These are phyloP conservation scores for Glyptemys insculpta DNA, from an alignment of 2,797 vertebrate species.

Conservation along the genomic window DNA sequence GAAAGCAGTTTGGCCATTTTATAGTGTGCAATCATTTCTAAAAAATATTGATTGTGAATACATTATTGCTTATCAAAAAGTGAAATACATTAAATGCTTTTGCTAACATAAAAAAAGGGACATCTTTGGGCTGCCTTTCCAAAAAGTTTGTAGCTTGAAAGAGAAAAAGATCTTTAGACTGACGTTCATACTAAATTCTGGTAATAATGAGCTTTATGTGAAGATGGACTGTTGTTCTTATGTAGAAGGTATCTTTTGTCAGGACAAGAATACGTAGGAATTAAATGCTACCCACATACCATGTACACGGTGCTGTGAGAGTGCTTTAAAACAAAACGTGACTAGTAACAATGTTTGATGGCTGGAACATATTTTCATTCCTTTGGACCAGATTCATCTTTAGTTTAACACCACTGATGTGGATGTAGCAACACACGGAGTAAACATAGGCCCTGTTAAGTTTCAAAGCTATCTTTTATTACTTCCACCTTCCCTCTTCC, in stretches of 20 bases:
- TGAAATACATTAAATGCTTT: not conserved
- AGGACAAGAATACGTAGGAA: not conserved
- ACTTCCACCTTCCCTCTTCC: not conserved
- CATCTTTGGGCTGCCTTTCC: conserved; percentile 7
- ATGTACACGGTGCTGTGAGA: not conserved
- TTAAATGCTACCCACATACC: not conserved
- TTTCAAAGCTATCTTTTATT: not conserved
- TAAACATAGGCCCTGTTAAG: not conserved
- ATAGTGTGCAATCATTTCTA: not conserved
- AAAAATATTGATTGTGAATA: conserved; percentile 22
- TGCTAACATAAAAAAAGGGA: conserved; percentile 17
- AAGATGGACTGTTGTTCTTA: not conserved
- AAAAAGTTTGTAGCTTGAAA: not conserved
- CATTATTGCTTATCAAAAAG: not conserved
- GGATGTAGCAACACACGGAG: not conserved
- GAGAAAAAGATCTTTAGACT: fast-evolving
- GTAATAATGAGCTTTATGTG: not conserved
- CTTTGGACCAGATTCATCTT: not conserved
- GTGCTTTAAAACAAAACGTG: not conserved
- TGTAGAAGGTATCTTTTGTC: not conserved
- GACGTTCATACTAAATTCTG: not conserved
- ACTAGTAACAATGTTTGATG: not conserved
- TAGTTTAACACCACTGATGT: not conserved
- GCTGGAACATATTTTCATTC: not conserved
- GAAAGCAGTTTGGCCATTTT: conserved; percentile 14